These are phyloP conservation scores for Rhopilema esculentum DNA, from an alignment of 30 jellyfish, hydroid and myxozoan species.

Conservation along the genomic window DNA sequence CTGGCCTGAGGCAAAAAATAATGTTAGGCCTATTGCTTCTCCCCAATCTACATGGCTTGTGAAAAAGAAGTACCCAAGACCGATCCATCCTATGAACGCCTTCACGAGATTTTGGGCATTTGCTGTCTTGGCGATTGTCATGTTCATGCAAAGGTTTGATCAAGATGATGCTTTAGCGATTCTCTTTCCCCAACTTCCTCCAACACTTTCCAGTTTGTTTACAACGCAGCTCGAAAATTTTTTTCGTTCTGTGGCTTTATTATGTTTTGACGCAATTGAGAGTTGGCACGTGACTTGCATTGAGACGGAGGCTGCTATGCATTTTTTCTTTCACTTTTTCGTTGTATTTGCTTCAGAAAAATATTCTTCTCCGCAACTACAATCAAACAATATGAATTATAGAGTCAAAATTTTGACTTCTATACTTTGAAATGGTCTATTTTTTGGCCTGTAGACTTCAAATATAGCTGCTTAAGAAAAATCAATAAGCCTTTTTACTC, in stretches of 20 bases:
- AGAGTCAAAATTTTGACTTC: no score
- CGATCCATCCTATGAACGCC: conserved; percentile 70
- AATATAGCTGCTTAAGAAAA: no score
- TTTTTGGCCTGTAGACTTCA: no score
- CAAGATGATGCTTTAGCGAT: neutral
- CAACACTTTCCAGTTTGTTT: neutral
- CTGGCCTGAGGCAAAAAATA: conserved; percentile 73
- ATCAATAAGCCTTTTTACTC: no score
- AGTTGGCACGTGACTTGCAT: neutral
- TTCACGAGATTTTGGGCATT: conserved; percentile 10
- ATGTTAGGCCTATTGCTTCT: conserved; percentile 82
- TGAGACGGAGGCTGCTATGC: no score
- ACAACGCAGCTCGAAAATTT: neutral
- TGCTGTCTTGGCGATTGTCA: neutral
- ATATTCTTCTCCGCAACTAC: no score
- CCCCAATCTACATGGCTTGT: conserved; percentile 75
- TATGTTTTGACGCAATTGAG: no score
- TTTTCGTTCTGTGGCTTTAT: no score
- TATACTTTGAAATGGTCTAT: no score
- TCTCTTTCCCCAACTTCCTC: neutral
- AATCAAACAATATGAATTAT: no score
- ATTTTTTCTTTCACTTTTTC: no score
- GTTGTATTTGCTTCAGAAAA: no score
- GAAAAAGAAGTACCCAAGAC: conserved; percentile 61
- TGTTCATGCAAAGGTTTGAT: neutral